A percentile compares a stretch with the other conserved stretches of the same genome.
These are phyloP conservation scores for Pseudotriccus pelzelni DNA, from an alignment of 2,797 vertebrate genomes.

Conservation along the genomic window DNA sequence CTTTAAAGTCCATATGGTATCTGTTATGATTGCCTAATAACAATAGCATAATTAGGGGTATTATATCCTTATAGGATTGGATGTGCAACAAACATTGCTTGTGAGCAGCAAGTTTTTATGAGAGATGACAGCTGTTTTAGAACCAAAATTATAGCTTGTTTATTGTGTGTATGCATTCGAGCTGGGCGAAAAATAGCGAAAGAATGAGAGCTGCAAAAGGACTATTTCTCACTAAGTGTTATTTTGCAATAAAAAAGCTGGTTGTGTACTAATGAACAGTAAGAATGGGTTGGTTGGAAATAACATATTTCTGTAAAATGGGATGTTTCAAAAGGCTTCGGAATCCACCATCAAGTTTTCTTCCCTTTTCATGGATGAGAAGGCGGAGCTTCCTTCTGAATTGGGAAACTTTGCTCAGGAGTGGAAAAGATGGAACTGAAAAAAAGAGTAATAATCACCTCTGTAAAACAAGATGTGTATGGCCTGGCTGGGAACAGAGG, in stretches of 20 bases:
- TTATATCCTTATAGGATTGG: slow-evolving; percentile 28
- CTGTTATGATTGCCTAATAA: slow-evolving; percentile 56
- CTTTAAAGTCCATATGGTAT: slow-evolving; percentile 59
- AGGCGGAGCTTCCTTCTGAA: neutral
- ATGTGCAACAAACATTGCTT: slow-evolving; percentile 56
- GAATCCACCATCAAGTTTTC: neutral
- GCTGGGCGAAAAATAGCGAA: neutral
- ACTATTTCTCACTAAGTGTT: slow-evolving; percentile 51
- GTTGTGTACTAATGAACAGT: slow-evolving; percentile 9
- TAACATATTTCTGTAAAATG: slow-evolving; percentile 17
- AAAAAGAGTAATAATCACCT: neutral
- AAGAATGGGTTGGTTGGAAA: slow-evolving; percentile 25
- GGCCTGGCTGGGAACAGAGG: neutral
- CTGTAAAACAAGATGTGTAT: neutral
- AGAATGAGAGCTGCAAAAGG: slow-evolving; percentile 50
- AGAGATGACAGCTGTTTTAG: slow-evolving; percentile 64
- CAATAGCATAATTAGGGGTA: slow-evolving; percentile 47
- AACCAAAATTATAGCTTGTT: slow-evolving; percentile 60
- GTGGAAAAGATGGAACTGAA: neutral
- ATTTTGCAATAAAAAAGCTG: slow-evolving; percentile 49
- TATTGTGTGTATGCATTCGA: slow-evolving; percentile 38
- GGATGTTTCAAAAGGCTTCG: neutral
- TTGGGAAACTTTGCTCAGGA: neutral
- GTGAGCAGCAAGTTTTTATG: slow-evolving; percentile 46
- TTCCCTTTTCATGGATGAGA: neutral